Evolutionary conservation across 2,888 invertebrate genomes (phyloP).

Genomic region (Argyresthia goedartella): DNA sequence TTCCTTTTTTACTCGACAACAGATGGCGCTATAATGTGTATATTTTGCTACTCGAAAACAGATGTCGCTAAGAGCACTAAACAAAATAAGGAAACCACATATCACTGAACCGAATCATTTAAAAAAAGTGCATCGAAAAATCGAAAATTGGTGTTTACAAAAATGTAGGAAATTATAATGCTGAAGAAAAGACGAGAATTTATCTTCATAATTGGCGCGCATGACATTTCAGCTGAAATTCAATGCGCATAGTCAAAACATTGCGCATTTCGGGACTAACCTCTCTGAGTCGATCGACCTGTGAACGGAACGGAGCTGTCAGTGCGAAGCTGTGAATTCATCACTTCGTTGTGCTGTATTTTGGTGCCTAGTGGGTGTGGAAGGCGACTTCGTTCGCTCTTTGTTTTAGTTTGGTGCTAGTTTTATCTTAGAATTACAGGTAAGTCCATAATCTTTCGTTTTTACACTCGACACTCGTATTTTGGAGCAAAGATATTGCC

Average conservation of each 20-base stretch:
- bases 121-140: too few species aligned
- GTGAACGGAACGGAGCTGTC: slow-evolving; percentile 28
- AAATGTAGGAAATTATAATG: too few species aligned
- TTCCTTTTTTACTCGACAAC: neutral
- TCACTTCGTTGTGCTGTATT: slow-evolving; percentile 49
- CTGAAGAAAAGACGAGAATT: too few species aligned
- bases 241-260: slow-evolving; percentile 69
- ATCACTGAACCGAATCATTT: too few species aligned
- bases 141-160: too few species aligned
- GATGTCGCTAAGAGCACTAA: too few species aligned
- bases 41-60: too few species aligned
- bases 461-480: too few species aligned
- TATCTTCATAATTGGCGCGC: slow-evolving; percentile 32
- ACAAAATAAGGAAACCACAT: too few species aligned
- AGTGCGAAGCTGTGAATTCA: slow-evolving; percentile 32
- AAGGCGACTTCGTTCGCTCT: slow-evolving; percentile 41
- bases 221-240: slow-evolving; percentile 47
- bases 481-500: too few species aligned
- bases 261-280: slow-evolving; percentile 63
- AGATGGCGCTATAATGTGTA: neutral
- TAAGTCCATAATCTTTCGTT: slow-evolving; percentile 22
- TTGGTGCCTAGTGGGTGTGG: slow-evolving; percentile 59
- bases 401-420: slow-evolving; percentile 40
- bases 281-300: slow-evolving; percentile 56
- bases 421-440: slow-evolving; percentile 39